These are phyloP conservation scores for Drosophila melanogaster DNA, from an alignment of 1,140 invertebrate species.

Conservation along the genomic window DNA sequence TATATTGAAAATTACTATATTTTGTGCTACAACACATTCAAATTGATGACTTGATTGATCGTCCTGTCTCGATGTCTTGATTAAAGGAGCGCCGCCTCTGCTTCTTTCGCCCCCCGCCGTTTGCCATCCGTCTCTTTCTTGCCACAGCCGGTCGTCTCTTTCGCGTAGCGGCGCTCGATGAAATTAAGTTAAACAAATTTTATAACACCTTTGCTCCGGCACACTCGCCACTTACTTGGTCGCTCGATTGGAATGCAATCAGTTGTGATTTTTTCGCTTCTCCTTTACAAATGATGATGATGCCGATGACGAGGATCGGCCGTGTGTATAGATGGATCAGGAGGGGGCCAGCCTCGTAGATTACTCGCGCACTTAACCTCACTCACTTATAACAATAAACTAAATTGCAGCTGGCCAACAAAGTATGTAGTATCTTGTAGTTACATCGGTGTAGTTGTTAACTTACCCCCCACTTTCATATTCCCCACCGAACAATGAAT, in stretches of 20 bases:
- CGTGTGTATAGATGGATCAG: background rate
- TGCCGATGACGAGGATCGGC: slow-evolving; percentile 31
- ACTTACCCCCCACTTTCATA: slow-evolving; percentile 11
- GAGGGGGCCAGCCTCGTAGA: slow-evolving; percentile 52
- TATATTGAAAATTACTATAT: slow-evolving; percentile 83
- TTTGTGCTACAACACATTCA: slow-evolving; percentile 81
- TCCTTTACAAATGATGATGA: slow-evolving; percentile 78
- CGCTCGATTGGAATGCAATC: slow-evolving; percentile 72
- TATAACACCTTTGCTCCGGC: slow-evolving; percentile 81
- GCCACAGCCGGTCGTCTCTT: background rate
- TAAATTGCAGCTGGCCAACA: slow-evolving; percentile 76
- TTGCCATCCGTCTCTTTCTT: background rate
- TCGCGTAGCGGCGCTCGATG: slow-evolving; percentile 61
- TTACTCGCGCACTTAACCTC: slow-evolving; percentile 80
- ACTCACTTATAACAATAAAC: slow-evolving; percentile 84
- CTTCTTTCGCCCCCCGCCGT: slow-evolving; percentile 29
- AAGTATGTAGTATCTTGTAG: slow-evolving; percentile 71
- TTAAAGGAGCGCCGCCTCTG: slow-evolving; percentile 69
- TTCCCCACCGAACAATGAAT: slow-evolving; percentile 47
- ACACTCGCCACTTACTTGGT: slow-evolving; percentile 66
- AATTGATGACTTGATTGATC: slow-evolving; percentile 83
- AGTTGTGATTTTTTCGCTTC: slow-evolving; percentile 53
- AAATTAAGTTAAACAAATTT: slow-evolving; percentile 85
- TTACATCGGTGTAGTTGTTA: slow-evolving; percentile 74
- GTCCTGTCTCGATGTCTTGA: slow-evolving; percentile 65